Evolutionary conservation across 2,797 vertebrate genomes (phyloP), one percentile per base, ranked within the genome.

Genomic region (Hemitrygon akajei): DNA sequence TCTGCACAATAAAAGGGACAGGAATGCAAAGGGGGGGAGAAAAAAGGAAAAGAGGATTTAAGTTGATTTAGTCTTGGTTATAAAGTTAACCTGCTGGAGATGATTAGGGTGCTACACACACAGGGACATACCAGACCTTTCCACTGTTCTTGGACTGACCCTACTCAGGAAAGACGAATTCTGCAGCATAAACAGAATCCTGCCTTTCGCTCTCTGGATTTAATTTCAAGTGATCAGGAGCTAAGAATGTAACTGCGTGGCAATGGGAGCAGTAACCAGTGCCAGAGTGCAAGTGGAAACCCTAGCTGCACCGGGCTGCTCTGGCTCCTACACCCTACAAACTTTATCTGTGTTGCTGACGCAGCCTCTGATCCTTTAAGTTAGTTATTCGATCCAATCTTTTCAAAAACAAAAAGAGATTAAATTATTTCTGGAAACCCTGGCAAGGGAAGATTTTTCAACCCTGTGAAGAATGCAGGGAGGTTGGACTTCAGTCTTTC

Each of bases 211-310:
- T n/a, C 60, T 69, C 86, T 89, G 86, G 86, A 89, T 89, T 89
- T 66, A 89, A 69, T 89, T 89, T 69, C 86, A 37, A 89, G 66
- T 25, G 63, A 66, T 89, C 86, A 69, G 63, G 16, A 16, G n/a
- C n/a, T 37, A 95, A 94, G 95, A 95, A 94, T 94, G 94, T 82
- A 89, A 94, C 95, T 94, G 81, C 75, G 20, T 95, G 95, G 95
- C 95, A 66, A 16, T 93, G 94, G 94, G 95, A 95, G 92, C 71
- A 0, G 2, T 94, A 0, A 56, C 80, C 84, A 94, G 94, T 95
- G 95, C 96, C 96, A 96, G 95, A 66, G 94, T 94, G 94, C 94
- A 91, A 75, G 94, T 94, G 95, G 95, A 95, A 96, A 94, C 94
- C 93, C 95, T 94, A 95, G 94, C 56, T 66, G 0, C 0, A 0